Percentiles rank a stretch among this genome's conserved stretches.
Evolutionary conservation across 2,797 vertebrate species (phyloP).

Genomic region (Cebuella pygmaea): DNA sequence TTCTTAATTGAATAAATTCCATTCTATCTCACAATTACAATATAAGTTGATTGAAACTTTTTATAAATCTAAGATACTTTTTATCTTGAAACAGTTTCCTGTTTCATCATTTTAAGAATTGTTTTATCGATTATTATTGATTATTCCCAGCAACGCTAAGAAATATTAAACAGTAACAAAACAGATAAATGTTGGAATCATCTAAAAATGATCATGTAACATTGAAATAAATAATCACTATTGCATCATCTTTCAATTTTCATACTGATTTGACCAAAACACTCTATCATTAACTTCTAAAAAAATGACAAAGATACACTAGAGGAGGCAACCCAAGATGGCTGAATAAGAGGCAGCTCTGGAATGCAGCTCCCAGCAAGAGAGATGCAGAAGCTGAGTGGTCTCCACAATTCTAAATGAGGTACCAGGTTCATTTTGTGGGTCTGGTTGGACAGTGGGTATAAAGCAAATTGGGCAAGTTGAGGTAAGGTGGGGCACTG

Average conservation of each 20-base stretch:
- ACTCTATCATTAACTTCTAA: constrained; percentile 29
- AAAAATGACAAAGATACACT: neutral
- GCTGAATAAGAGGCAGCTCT: too few relatives aligned
- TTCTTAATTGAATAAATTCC: neutral
- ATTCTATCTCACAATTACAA: neutral
- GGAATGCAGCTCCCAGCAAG: too few relatives aligned
- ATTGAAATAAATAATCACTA: neutral
- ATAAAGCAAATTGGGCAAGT: too few relatives aligned
- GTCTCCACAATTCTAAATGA: too few relatives aligned
- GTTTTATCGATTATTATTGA: neutral
- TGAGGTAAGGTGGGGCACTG: too few relatives aligned
- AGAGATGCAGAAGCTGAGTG: too few relatives aligned
- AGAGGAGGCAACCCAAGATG: too few relatives aligned
- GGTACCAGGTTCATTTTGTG: too few relatives aligned
- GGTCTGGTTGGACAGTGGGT: too few relatives aligned
- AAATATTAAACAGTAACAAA: constrained; percentile 28
- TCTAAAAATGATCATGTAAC: neutral
- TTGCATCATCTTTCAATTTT: neutral
- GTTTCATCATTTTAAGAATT: constrained; percentile 16
- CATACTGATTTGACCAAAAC: constrained; percentile 15
- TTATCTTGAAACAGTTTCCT: neutral
- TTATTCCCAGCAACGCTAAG: constrained; percentile 8
- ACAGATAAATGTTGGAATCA: neutral
- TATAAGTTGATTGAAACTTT: neutral
- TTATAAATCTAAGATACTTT: neutral